Conservation (phyloP, 2,888 invertebrate species). For the Stenichneumon culpator region DNA sequence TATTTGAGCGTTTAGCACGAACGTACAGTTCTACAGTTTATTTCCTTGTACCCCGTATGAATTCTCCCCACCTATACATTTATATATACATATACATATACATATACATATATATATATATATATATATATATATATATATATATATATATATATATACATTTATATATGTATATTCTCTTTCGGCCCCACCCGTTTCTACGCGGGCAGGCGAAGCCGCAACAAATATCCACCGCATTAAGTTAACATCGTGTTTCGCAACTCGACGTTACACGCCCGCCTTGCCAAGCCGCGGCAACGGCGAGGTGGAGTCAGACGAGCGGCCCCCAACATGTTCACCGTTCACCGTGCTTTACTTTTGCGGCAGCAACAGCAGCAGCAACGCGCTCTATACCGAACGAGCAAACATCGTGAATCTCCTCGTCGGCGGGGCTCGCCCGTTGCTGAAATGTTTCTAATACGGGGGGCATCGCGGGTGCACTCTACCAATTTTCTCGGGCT, state of each 20-base stretch:
- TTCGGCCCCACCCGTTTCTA: slow-evolving; percentile 10
- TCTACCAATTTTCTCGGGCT: slow-evolving; percentile 26
- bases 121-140: too few species aligned
- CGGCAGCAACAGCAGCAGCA: slow-evolving; percentile 1
- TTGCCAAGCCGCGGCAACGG: slow-evolving; percentile 10
- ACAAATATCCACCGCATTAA: slow-evolving; percentile 65
- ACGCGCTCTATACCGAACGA: slow-evolving; percentile 7
- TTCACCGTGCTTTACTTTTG: slow-evolving; percentile 9
- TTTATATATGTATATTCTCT: slow-evolving; percentile 14
- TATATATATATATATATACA: too few species aligned
- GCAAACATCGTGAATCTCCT: slow-evolving; percentile 47
- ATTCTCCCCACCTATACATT: slow-evolving; percentile 9
- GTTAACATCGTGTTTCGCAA: slow-evolving; percentile 69
- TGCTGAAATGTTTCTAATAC: slow-evolving; percentile 51
- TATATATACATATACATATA: too few species aligned
- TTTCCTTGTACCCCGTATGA: slow-evolving; percentile 14
- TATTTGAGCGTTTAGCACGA: slow-evolving; percentile 36
- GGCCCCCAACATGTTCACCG: slow-evolving; percentile 1
- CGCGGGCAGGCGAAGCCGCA: slow-evolving; percentile 47
- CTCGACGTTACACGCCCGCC: slow-evolving; percentile 39
- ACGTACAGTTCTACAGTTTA: slow-evolving; percentile 47
- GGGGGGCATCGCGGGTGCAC: slow-evolving; percentile 13
- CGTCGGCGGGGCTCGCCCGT: not conserved
- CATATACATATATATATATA: too few species aligned
- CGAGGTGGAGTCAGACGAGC: slow-evolving; percentile 42